A percentile compares a stretch with the other conserved stretches of the same genome.
phyloP scores from a whole-genome alignment of 2,888 invertebrate species.

The Drosophila parthenogenetica region DNA sequence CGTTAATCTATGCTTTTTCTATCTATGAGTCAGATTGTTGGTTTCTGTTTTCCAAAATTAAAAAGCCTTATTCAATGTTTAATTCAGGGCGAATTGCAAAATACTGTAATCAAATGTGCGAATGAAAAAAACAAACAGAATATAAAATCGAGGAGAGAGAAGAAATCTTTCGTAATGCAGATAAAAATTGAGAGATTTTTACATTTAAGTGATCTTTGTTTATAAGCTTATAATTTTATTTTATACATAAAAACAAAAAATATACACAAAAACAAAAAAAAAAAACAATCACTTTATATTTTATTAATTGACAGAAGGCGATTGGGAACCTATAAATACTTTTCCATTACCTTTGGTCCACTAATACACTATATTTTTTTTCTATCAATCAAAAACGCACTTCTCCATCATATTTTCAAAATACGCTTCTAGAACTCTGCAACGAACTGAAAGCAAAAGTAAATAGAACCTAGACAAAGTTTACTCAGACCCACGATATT shows the following conservation, averaged over 20 bases:
- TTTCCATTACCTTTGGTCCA: neutral
- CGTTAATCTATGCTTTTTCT: constrained; percentile 28
- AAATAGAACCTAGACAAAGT: constrained; percentile 25
- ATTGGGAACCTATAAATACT: neutral
- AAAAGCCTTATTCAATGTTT: constrained; percentile 33
- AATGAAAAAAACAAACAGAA: constrained; percentile 47
- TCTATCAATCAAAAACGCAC: neutral
- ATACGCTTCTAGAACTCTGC: neutral
- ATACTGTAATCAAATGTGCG: constrained; percentile 44
- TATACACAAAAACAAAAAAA: constrained; percentile 67
- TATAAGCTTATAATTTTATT: constrained; percentile 84
- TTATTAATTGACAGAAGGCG: neutral
- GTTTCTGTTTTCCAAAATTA: constrained; percentile 48
- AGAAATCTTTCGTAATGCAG: constrained; percentile 69
- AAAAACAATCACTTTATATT: constrained; percentile 17
- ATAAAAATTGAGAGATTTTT: constrained; percentile 81
- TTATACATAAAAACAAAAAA: constrained; percentile 77
- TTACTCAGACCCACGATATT: constrained; percentile 30
- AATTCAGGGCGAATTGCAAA: constrained; percentile 33
- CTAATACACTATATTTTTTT: no score
- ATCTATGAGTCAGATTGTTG: constrained; percentile 57
- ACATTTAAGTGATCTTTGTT: constrained; percentile 84
- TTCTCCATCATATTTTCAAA: constrained; percentile 1
- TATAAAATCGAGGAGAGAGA: constrained; percentile 71
- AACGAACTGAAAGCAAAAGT: constrained; percentile 30